phyloP scores from a whole-genome alignment of 2,113 vertebrate genomes.

The Planiliza haematocheilus region DNA sequence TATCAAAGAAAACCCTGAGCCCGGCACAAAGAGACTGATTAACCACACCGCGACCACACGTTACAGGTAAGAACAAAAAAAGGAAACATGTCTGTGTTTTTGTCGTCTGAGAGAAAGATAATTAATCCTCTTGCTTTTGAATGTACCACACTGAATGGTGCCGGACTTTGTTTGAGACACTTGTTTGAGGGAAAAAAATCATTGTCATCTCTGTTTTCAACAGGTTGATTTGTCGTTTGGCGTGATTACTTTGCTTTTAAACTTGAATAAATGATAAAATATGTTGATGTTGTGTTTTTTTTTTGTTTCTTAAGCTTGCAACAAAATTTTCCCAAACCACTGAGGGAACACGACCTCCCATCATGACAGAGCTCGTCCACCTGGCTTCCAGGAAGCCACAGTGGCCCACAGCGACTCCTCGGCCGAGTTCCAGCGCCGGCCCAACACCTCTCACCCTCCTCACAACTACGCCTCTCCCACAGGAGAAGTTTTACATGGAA shows the following conservation, averaged over 20 bases:
- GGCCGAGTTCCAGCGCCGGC: neutral
- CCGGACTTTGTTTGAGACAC: neutral
- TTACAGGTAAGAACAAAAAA: conserved; percentile 47
- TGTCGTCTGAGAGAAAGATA: neutral
- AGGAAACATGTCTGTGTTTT: neutral
- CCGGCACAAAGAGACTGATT: conserved; percentile 28
- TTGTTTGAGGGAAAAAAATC: neutral
- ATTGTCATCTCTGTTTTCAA: neutral
- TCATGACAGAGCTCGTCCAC: conserved; percentile 55
- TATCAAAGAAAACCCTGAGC: conserved; percentile 45
- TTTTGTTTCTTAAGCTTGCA: conserved; percentile 4
- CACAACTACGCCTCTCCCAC: conserved; percentile 29
- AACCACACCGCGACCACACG: neutral
- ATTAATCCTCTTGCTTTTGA: conserved; percentile 17
- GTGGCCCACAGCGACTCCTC: conserved; percentile 11
- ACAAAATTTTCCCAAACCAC: neutral
- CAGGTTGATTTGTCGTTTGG: neutral
- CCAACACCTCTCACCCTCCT: neutral
- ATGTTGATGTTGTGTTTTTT: no score
- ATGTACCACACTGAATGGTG: neutral
- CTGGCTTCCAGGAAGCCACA: conserved; percentile 36
- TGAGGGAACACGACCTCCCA: neutral
- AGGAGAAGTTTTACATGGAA: conserved; percentile 61
- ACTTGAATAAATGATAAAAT: no score
- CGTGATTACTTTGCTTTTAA: neutral